phyloP scores from a whole-genome alignment of 2,797 vertebrate genomes.

The Trematomus bernacchii region DNA sequence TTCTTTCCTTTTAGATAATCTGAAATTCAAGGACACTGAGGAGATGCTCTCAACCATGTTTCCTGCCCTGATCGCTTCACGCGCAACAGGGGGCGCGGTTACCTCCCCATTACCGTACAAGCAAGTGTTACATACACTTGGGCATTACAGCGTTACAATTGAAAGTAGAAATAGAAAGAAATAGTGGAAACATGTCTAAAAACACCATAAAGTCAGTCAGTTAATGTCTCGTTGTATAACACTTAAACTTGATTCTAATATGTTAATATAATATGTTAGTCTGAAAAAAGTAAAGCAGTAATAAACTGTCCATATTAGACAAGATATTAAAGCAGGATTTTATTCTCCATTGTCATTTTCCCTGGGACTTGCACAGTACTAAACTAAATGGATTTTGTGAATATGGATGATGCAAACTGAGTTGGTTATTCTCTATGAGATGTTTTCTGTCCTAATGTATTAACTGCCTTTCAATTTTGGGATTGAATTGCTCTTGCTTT shows the following conservation, averaged over 20 bases:
- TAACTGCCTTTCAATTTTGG: too few species aligned
- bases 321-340: background rate
- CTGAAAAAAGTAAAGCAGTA: too few species aligned
- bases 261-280: too few species aligned
- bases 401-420: background rate
- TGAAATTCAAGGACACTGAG: slow-evolving; percentile 61
- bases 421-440: background rate
- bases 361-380: background rate
- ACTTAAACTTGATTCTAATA: too few species aligned
- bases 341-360: background rate
- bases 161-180: background rate
- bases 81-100: slow-evolving; percentile 72
- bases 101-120: slow-evolving; percentile 31
- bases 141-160: background rate
- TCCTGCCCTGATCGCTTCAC: slow-evolving; percentile 9
- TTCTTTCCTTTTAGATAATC: background rate
- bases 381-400: background rate
- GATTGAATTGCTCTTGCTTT: background rate
- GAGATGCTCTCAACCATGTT: slow-evolving; percentile 36
- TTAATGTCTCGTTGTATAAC: too few species aligned
- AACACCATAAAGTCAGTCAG: background rate
- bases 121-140: background rate
- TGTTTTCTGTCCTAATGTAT: background rate
- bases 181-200: too few species aligned
- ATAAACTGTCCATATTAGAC: background rate